Evolutionary conservation across 2,113 vertebrate species (phyloP).

Genomic region (Lamprotornis superbus): DNA sequence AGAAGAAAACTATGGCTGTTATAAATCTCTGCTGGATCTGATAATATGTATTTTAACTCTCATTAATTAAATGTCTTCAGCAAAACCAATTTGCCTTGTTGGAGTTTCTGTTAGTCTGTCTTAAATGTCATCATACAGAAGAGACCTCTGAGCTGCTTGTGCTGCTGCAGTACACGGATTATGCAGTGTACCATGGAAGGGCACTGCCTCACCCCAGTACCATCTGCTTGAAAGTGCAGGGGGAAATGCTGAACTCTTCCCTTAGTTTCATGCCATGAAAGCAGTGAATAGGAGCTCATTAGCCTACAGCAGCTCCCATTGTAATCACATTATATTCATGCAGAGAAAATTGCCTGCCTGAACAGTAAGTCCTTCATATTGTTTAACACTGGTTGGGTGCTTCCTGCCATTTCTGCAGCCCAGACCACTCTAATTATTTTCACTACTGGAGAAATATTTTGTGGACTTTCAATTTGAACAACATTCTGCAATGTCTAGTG

Average conservation of each 20-base stretch:
- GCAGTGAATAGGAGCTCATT: slow-evolving; percentile 31
- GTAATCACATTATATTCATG: slow-evolving; percentile 58
- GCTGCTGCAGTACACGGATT: background rate
- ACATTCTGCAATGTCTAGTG: background rate
- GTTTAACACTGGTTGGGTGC: slow-evolving; percentile 28
- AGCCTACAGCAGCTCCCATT: slow-evolving; percentile 48
- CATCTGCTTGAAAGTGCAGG: slow-evolving; percentile 11
- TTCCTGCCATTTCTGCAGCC: background rate
- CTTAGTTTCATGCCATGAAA: slow-evolving; percentile 22
- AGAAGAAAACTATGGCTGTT: background rate
- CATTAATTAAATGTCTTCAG: slow-evolving; percentile 24
- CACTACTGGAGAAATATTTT: background rate
- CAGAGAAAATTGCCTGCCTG: slow-evolving; percentile 44
- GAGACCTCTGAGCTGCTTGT: background rate
- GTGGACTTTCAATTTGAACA: background rate
- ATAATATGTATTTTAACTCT: background rate
- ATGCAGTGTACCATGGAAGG: background rate
- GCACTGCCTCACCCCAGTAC: background rate
- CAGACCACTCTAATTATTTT: background rate
- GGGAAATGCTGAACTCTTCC: background rate
- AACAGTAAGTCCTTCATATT: background rate
- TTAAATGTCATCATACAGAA: slow-evolving; percentile 24
- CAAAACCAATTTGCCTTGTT: background rate
- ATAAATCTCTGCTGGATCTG: background rate
- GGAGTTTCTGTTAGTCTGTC: slow-evolving; percentile 10